phyloP scores from a whole-genome alignment of 2,113 vertebrate genomes.

The Sterrhoptilus dennistouni region DNA sequence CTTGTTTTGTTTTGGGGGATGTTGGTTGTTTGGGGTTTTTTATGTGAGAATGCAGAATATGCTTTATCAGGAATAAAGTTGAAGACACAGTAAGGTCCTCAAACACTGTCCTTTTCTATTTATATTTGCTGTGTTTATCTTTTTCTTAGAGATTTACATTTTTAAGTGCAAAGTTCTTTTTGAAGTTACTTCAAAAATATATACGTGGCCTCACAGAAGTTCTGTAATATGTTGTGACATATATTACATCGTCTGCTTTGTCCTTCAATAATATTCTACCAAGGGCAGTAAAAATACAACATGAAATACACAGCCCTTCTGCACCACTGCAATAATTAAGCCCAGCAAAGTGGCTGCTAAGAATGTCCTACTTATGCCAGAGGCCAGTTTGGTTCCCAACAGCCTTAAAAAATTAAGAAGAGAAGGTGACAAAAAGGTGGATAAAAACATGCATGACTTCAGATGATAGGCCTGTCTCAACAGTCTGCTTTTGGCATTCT shows the following conservation, averaged over 20 bases:
- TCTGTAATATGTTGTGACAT: not conserved
- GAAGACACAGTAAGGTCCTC: not conserved
- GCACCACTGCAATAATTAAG: constrained; percentile 24
- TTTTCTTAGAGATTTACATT: not conserved
- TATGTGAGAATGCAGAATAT: not conserved
- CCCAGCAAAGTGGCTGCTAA: not conserved
- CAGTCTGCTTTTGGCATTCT: not conserved
- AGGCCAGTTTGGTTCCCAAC: not conserved
- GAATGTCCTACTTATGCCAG: not conserved
- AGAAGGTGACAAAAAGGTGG: constrained; percentile 26
- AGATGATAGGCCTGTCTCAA: not conserved
- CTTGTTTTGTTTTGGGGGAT: not conserved
- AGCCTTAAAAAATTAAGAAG: constrained; percentile 8
- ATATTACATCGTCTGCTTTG: not conserved
- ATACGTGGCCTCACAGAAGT: not conserved
- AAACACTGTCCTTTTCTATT: not conserved
- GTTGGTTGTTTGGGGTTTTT: not conserved
- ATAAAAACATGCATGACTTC: not conserved
- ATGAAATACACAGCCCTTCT: not conserved
- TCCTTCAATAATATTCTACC: not conserved
- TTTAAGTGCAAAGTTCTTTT: not conserved
- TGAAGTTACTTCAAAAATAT: not conserved
- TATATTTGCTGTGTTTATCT: not conserved
- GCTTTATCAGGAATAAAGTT: not conserved
- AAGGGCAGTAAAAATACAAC: constrained; percentile 1